These are phyloP conservation scores for Alligator sinensis DNA, from an alignment of 2,113 vertebrate species.

Conservation along the genomic window DNA sequence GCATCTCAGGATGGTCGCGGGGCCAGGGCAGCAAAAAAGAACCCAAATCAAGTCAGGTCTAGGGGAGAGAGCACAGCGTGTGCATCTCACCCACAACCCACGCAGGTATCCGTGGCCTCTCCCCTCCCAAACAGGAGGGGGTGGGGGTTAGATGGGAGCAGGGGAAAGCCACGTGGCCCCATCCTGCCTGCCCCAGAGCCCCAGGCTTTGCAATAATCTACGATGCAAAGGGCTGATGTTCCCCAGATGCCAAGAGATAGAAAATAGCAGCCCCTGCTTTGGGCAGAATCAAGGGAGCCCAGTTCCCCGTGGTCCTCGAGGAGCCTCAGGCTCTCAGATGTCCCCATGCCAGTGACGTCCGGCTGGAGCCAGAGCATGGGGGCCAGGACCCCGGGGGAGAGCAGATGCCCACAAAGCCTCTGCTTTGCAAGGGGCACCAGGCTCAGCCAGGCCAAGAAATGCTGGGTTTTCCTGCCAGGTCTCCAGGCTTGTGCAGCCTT, in stretches of 20 bases:
- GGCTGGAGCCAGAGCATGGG: background rate
- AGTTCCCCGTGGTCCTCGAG: background rate
- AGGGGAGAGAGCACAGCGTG: background rate
- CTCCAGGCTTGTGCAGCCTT: background rate
- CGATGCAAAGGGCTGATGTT: background rate
- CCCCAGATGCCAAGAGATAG: background rate
- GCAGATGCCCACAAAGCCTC: background rate
- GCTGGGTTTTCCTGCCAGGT: background rate
- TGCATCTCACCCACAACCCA: background rate
- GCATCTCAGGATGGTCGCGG: background rate
- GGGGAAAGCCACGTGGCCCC: background rate
- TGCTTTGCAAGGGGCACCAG: background rate
- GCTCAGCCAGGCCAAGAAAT: background rate
- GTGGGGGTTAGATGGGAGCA: background rate
- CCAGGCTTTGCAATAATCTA: background rate
- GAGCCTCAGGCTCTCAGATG: background rate
- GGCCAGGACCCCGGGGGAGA: background rate
- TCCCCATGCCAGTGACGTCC: background rate
- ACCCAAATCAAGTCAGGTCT: background rate
- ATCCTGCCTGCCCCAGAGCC: background rate
- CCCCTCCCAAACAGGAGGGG: background rate
- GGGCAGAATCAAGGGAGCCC: background rate
- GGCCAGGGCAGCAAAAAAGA: background rate
- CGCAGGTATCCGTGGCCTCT: background rate
- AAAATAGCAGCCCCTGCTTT: background rate